phyloP scores from a whole-genome alignment of 2,113 vertebrate genomes.

The Lamprologus speciosus region DNA sequence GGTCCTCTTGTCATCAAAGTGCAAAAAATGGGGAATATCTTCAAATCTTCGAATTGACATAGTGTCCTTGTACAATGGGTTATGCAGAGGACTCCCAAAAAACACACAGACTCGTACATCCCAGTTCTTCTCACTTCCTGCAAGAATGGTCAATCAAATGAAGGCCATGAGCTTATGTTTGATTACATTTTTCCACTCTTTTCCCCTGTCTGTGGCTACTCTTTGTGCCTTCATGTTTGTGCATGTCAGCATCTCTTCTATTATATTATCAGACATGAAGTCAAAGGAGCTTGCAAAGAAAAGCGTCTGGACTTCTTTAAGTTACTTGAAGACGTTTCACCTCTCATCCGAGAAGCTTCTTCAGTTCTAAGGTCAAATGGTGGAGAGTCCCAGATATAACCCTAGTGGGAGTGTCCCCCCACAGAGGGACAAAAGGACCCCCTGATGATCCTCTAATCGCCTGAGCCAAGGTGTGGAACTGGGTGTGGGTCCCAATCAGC shows the following conservation, averaged over 20 bases:
- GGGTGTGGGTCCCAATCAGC: no score
- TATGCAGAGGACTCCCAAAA: background rate
- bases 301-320: no score
- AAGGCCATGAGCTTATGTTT: background rate
- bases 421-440: no score
- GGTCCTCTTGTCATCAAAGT: background rate
- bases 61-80: background rate
- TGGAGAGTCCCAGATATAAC: no score
- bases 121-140: background rate
- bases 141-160: background rate
- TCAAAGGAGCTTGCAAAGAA: no score
- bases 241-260: background rate
- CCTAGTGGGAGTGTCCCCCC: no score
- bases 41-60: background rate
- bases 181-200: background rate
- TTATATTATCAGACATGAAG: background rate
- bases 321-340: no score
- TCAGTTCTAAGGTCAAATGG: no score
- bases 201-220: background rate
- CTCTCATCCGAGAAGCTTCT: no score
- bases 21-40: fast-evolving
- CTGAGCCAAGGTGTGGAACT: no score
- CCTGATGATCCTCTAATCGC: no score
- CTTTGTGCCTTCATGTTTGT: background rate
- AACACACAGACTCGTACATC: background rate